Base-by-base conservation (phyloP, 2,888 invertebrate species). In the Spodoptera exigua region DNA sequence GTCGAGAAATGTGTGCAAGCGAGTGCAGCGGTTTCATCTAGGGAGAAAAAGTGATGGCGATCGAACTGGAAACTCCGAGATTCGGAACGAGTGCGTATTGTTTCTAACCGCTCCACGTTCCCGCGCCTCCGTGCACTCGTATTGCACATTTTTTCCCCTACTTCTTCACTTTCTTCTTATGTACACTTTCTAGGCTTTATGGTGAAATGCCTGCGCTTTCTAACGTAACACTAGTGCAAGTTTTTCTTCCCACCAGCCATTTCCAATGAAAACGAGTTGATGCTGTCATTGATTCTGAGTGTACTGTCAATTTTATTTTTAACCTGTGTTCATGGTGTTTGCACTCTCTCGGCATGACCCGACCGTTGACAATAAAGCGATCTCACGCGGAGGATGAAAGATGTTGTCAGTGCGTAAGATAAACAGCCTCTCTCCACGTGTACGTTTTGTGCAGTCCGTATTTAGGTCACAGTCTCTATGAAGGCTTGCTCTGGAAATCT, bases 151-250 rank as follows among this genome's bases (percentile, higher is more conserved):
- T 91, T 91, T 92, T 89, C 86, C 86, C 88, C 87, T 89, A 87
- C 88, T 91, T 92, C 89, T 91, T 93, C 93, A 94, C 94, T 94
- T 94, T 94, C 93, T 93, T 93, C 90, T 86, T 86, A 87, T 89
- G 85, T 89, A 91, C 90, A 93, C 94, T 94, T 93, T 94, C 93
- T 93, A 93, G 89, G 86, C 86, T 91, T 89, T 88, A 92, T 92
- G 93, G 93, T 88, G 91, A 94, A 92, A 92, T 91, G 90, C 81
- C 88, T 89, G 84, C 89, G 90, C 92, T 94, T 93, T 94, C 94
- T 89, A 93, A 86, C 91, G 89, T 91, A 90, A 88, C 90, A 88
- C 87, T 76, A 91, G 92, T 91, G 91, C 91, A 92, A 92, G 93
- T 92, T 93, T 92, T 93, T 92, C 91, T 89, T 85, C 82, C 72